Evolutionary conservation across 2,888 invertebrate species (phyloP), one percentile per base, ranked within the genome.

Genomic region (Nymphalis polychloros): DNA sequence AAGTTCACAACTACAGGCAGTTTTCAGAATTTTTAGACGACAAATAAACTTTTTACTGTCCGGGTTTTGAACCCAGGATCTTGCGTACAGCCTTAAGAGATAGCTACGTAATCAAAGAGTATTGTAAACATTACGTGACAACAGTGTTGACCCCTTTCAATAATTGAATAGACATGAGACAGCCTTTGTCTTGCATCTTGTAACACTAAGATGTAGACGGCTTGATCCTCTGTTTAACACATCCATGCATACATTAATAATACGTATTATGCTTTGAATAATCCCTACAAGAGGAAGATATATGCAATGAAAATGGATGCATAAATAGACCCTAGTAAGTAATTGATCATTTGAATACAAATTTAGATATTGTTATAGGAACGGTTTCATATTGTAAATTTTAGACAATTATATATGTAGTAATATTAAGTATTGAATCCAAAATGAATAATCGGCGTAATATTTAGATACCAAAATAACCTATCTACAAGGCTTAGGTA

Each of bases 111-210:
- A 41, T 13, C 4, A 13, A 13, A n/a, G 35, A 50, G 13, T 55
- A 67, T 60, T 65, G 68, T 69, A 63, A 71, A 59, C 59, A 65
- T 57, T 64, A 62, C 55, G 68, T 69, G 68, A 63, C 68, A 77
- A 76, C 77, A 79, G 75, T 76, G 75, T 80, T 82, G 83, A 84
- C 84, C 85, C 85, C 83, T 79, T 82, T 74, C 75, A 76, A 81
- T 86, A 88, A 87, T 87, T 86, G 85, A 84, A 86, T 82, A 83
- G 83, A 83, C 82, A 82, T 86, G 86, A 87, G 79, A 84, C 83
- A 82, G 78, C 81, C 81, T 87, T 86, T 87, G 83, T 85, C 41
- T 73, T 77, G 52, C 67, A 67, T 76, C 76, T 78, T 84, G 84
- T 83, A 84, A 86, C 85, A 82, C 84, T 76, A 80, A 84, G 83